Percentiles rank a stretch among this genome's conserved stretches.
phyloP scores from a whole-genome alignment of 2,888 invertebrate species.

The Alsophila aescularia region DNA sequence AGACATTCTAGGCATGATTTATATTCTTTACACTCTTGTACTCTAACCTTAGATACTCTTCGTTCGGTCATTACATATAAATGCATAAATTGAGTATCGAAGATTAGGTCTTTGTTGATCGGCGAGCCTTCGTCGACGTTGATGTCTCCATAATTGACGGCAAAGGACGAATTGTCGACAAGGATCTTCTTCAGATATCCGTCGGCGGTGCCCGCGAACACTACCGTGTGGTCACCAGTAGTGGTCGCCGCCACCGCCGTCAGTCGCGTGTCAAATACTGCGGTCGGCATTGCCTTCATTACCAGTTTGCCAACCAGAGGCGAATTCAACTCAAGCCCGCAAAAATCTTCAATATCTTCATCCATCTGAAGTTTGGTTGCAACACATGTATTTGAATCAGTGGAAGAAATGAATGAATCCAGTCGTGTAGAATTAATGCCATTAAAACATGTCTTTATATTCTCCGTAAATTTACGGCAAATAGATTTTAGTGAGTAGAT shows the following conservation, averaged over 20 bases:
- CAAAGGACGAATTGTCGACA: conserved; percentile 92
- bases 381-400: conserved; percentile 93
- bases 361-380: conserved; percentile 95
- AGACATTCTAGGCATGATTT: conserved; percentile 96
- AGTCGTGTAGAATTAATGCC: conserved; percentile 93
- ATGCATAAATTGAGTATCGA: conserved; percentile 95
- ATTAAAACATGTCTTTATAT: conserved; percentile 97
- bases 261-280: conserved; percentile 91
- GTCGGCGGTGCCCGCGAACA: conserved; percentile 96
- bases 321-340: conserved; percentile 97
- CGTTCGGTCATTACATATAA: conserved; percentile 97
- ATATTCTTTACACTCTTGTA: conserved; percentile 96
- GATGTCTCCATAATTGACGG: conserved; percentile 96
- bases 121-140: conserved; percentile 92
- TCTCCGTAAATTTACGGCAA: conserved; percentile 96
- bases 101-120: conserved; percentile 95
- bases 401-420: conserved; percentile 97
- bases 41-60: conserved; percentile 96
- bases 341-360: conserved; percentile 98
- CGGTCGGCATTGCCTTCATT: conserved; percentile 93
- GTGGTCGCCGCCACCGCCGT: conserved; percentile 97
- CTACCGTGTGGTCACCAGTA: conserved; percentile 98
- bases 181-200: conserved; percentile 98
- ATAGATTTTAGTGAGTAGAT: conserved; percentile 97
- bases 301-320: conserved; percentile 97